These are phyloP conservation scores for Sebastes kiyomatsui DNA, from an alignment of 2,797 vertebrate species.

Conservation along the genomic window DNA sequence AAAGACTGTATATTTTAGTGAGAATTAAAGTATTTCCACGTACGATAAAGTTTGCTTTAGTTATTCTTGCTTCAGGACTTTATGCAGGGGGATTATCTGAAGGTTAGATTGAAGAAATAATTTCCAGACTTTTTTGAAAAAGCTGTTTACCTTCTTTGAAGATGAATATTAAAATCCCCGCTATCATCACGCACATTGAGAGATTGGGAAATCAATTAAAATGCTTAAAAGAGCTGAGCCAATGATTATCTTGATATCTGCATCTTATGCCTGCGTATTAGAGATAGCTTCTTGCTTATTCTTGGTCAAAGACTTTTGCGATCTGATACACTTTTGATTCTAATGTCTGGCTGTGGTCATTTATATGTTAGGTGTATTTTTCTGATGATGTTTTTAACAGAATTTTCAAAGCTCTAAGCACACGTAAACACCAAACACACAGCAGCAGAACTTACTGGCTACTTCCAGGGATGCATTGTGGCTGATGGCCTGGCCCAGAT, in stretches of 20 bases:
- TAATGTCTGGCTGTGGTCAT: background rate
- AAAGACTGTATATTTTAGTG: background rate
- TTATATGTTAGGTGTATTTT: background rate
- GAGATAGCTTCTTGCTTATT: background rate
- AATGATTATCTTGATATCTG: conserved; percentile 7
- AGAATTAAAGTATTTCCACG: background rate
- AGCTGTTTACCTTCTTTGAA: conserved; percentile 23
- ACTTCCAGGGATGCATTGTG: conserved; percentile 97
- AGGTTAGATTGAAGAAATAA: conserved; percentile 19
- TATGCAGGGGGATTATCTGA: background rate
- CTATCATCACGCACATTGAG: background rate
- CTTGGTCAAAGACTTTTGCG: background rate
- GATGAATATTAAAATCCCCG: conserved; percentile 2
- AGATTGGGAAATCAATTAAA: conserved; percentile 21
- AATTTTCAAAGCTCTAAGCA: conserved; percentile 63
- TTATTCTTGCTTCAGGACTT: background rate
- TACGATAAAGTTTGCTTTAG: background rate
- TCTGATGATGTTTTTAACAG: background rate
- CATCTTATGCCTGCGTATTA: background rate
- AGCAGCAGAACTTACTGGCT: conserved; percentile 87
- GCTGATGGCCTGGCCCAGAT: conserved; percentile 94
- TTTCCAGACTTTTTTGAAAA: background rate
- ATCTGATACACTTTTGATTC: background rate
- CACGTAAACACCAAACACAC: background rate
- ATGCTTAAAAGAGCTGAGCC: background rate